Conservation (phyloP, 2,797 vertebrate species). For the Premnoplex brunnescens region DNA sequence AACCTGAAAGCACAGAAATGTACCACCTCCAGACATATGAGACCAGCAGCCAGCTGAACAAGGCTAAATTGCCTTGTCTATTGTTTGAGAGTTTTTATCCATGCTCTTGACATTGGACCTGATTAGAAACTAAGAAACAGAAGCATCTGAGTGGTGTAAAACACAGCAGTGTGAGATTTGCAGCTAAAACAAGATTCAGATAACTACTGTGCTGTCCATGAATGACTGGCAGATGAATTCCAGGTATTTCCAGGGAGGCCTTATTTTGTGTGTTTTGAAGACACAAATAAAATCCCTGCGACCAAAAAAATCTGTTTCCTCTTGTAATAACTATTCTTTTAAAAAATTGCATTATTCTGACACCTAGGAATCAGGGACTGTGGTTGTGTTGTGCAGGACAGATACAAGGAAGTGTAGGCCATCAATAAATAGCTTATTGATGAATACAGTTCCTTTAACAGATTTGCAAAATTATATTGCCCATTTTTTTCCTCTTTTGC, state of each 20-base stretch:
- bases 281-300: neutral
- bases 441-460: neutral
- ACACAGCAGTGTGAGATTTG: neutral
- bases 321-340: neutral
- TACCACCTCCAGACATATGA: neutral
- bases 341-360: neutral
- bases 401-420: neutral
- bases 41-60: neutral
- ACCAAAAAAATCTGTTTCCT: neutral
- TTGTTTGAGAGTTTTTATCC: neutral
- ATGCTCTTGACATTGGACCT: neutral
- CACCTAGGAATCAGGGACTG: neutral
- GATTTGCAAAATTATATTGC: neutral
- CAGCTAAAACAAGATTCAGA: neutral
- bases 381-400: neutral
- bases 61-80: neutral
- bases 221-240: neutral
- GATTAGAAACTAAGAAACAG: neutral
- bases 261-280: neutral
- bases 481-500: neutral
- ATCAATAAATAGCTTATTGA: neutral
- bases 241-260: neutral
- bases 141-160: neutral
- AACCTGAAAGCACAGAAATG: neutral
- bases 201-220: neutral